Evolutionary conservation across 2,888 invertebrate species (phyloP), one percentile per base, ranked within the genome.

Genomic region (Amphipoea lucens): DNA sequence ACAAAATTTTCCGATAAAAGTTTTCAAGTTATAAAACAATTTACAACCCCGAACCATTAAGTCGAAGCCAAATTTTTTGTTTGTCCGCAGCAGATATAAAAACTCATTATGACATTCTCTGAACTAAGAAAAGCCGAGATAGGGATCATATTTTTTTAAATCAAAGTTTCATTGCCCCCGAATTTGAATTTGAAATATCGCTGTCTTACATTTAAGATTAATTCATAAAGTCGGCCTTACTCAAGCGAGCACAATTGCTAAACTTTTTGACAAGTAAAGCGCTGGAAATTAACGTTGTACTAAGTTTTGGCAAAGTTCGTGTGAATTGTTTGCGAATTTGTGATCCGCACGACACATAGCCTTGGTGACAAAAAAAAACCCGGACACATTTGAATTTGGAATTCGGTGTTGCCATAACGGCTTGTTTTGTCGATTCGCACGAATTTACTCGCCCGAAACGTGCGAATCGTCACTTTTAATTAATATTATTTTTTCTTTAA

Each of bases 251-350:
- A 92, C 94, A 92, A 94, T 93, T 92, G 92, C 90, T 63, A 90
- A 95, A 95, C 91, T 94, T 95, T 94, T 93, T 93, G 94, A 95
- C 94, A 94, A 94, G 94, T 92, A 92, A 94, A 94, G 91, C 93
- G 91, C 86, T 91, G 86, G 88, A 92, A 93, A 94, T 94, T 94
- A 93, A 92, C 92, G 92, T 92, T 87, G 87, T 76, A 89, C 88
- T 88, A 92, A 92, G 90, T 92, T 93, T 88, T 51, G 77, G 67
- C 78, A 63, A 86, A 90, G 88, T 88, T 90, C 83, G 83, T 82
- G 81, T 79, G 83, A 86, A 90, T 87, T 89, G 90, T 90, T 91
- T 88, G 87, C 80, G 84, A 82, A 77, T 83, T 83, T 73, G 73
- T 75, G 77, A 82, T 81, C 40, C 77, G 71, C 48, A 29, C 29